Percentiles rank a stretch among this genome's conserved stretches.
Evolutionary conservation across 2,113 vertebrate genomes (phyloP).

Genomic region (Charina bottae): DNA sequence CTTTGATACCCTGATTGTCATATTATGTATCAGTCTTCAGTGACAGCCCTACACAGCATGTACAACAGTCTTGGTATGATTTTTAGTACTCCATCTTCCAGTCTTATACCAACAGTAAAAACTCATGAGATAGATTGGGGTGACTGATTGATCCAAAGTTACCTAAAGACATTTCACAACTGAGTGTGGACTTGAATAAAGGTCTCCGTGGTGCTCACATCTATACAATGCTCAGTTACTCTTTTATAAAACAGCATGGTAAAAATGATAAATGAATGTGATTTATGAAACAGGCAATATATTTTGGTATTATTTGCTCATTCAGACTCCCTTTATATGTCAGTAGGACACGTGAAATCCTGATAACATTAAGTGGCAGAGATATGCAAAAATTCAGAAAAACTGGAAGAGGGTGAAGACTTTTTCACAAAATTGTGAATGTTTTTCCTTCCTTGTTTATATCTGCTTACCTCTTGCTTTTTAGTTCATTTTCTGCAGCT

Average conservation of each 20-base stretch:
- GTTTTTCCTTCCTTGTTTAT: background rate
- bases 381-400: background rate
- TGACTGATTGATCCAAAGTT: background rate
- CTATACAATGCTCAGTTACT: background rate
- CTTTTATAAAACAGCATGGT: background rate
- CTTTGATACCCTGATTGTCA: background rate
- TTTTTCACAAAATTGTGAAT: background rate
- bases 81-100: background rate
- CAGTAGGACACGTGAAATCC: background rate
- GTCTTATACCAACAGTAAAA: background rate
- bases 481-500: background rate
- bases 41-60: background rate
- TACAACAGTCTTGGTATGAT: background rate
- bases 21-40: background rate
- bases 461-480: background rate
- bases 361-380: background rate
- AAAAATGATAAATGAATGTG: background rate
- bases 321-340: background rate
- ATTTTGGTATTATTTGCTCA: background rate
- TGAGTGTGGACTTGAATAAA: background rate
- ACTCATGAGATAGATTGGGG: background rate
- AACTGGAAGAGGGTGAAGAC: background rate
- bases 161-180: background rate
- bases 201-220: background rate
- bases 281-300: background rate